Percentiles rank a stretch among this genome's conserved stretches.
Conservation (phyloP, 2,113 vertebrate genomes). For the Caranx melampygus region DNA sequence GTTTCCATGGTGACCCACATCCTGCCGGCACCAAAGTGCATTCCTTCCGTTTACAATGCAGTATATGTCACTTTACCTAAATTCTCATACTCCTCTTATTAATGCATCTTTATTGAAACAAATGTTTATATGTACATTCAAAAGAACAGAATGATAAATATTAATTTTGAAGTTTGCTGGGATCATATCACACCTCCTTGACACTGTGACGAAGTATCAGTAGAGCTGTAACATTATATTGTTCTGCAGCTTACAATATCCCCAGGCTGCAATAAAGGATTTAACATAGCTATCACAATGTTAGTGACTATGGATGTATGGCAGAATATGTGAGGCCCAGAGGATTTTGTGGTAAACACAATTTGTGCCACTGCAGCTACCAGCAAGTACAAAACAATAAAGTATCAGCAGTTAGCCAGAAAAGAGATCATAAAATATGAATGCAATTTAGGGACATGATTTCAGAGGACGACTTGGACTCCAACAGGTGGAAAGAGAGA, state of each 20-base stretch:
- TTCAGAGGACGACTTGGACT: conserved; percentile 7
- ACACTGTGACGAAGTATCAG: conserved; percentile 8
- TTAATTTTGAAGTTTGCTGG: neutral
- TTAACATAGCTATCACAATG: conserved; percentile 23
- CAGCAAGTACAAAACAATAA: conserved; percentile 61
- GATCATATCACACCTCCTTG: neutral
- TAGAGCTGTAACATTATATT: conserved; percentile 7
- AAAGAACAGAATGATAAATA: neutral
- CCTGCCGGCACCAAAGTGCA: no score
- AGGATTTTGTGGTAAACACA: conserved; percentile 36
- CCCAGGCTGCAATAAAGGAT: conserved; percentile 20
- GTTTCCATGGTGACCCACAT: no score
- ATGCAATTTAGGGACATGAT: conserved; percentile 18
- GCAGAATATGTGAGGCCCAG: neutral
- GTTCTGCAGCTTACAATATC: neutral
- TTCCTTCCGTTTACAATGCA: no score
- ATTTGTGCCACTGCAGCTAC: conserved; percentile 45
- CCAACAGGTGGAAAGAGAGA: conserved; percentile 37
- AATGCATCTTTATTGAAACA: neutral
- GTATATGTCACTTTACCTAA: neutral
- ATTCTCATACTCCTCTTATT: neutral
- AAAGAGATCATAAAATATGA: conserved; percentile 43
- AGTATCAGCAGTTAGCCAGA: conserved; percentile 37
- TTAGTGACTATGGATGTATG: neutral
- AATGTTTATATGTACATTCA: neutral